Percentiles rank a stretch among this genome's conserved stretches.
Evolutionary conservation across 2,888 invertebrate genomes (phyloP).

Genomic region (Brenthis hecate): DNA sequence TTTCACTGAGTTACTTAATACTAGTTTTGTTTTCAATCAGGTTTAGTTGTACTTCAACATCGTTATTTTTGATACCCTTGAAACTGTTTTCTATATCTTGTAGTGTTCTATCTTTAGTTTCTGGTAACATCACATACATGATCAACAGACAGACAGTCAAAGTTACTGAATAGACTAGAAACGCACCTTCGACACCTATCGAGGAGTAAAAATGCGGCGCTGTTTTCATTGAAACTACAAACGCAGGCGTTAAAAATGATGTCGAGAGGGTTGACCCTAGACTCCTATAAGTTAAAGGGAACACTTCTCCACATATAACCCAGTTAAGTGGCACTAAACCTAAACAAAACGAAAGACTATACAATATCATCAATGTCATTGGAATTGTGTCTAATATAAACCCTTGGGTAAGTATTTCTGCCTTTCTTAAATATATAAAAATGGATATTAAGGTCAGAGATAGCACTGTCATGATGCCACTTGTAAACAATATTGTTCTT

Average conservation of each 20-base stretch:
- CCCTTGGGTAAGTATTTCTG: conserved; percentile 55
- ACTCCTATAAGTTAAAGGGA: conserved; percentile 74
- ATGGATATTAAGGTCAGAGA: conserved; percentile 64
- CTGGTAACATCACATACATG: conserved; percentile 68
- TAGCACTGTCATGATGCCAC: conserved; percentile 68
- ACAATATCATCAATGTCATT: conserved; percentile 68
- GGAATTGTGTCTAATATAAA: conserved; percentile 65
- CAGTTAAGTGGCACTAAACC: conserved; percentile 73
- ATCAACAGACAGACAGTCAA: conserved; percentile 63
- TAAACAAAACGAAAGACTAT: conserved; percentile 71
- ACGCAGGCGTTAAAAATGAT: conserved; percentile 71
- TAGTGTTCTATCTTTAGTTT: conserved; percentile 85
- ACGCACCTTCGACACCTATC: conserved; percentile 73
- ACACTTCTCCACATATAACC: conserved; percentile 78
- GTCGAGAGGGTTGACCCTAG: conserved; percentile 74
- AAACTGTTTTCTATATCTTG: conserved; percentile 83
- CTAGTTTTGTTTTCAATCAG: conserved; percentile 48
- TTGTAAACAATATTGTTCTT: conserved; percentile 68
- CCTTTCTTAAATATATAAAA: conserved; percentile 68
- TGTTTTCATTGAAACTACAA: conserved; percentile 76
- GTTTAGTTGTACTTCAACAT: conserved; percentile 66
- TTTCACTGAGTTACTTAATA: conserved; percentile 11
- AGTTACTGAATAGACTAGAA: conserved; percentile 68
- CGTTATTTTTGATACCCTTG: conserved; percentile 60
- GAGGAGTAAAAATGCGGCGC: conserved; percentile 73